A percentile compares a stretch with the other conserved stretches of the same genome.
Evolutionary conservation across 2,888 invertebrate species (phyloP).

Genomic region (Marasmarcha lunaedactyla): DNA sequence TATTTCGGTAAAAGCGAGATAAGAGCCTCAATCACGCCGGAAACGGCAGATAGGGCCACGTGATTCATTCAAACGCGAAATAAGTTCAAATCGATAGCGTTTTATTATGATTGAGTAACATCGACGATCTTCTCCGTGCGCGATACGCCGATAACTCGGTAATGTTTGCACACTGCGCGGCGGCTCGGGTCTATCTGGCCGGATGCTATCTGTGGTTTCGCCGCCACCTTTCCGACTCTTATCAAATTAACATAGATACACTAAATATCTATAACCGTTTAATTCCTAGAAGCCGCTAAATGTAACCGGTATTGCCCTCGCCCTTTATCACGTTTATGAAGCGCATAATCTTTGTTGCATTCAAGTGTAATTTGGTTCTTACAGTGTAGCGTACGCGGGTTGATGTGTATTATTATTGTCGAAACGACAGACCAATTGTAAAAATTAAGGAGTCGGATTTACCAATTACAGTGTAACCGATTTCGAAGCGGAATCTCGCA

Average conservation of each 20-base stretch:
- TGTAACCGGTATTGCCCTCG: too few species aligned
- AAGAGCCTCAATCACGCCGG: too few species aligned
- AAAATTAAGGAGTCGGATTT: constrained; percentile 13
- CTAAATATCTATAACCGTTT: constrained; percentile 17
- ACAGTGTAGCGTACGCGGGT: too few species aligned
- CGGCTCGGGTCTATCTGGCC: constrained; percentile 40
- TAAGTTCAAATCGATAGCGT: background rate
- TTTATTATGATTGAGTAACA: background rate
- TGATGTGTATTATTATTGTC: too few species aligned
- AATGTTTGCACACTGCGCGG: constrained; percentile 22
- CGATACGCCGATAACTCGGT: background rate
- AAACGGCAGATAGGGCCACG: background rate
- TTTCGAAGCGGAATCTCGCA: too few species aligned
- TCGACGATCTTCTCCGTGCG: background rate
- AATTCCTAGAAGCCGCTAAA: too few species aligned
- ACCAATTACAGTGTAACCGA: too few species aligned
- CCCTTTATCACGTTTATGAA: too few species aligned
- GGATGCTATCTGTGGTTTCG: constrained; percentile 41
- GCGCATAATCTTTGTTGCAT: too few species aligned
- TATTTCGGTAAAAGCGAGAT: too few species aligned
- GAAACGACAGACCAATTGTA: constrained; percentile 18
- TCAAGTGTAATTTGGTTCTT: too few species aligned
- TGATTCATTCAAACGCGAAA: background rate
- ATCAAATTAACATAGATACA: constrained; percentile 27
- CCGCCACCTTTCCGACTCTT: constrained; percentile 42